Evolutionary conservation across 2,113 vertebrate genomes (phyloP).

Genomic region (Paraplagusia blochii): DNA sequence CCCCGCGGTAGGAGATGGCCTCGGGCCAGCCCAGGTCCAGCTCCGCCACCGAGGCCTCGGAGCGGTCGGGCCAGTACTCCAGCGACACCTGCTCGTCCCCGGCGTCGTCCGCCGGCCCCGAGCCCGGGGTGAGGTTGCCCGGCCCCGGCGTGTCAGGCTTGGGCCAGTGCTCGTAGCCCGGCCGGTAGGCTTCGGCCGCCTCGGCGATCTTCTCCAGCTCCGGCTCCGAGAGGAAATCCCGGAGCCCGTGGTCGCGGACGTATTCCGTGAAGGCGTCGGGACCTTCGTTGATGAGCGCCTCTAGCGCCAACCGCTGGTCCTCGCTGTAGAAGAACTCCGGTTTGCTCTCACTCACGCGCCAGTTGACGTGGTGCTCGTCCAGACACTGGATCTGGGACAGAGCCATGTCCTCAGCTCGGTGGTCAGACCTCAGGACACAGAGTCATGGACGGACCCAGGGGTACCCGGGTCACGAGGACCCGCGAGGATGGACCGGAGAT

Average conservation of each 20-base stretch:
- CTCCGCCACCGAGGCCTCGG: slow-evolving; percentile 87
- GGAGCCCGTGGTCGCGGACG: slow-evolving; percentile 76
- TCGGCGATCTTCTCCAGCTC: slow-evolving; percentile 80
- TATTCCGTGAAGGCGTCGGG: slow-evolving; percentile 81
- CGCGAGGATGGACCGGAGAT: neutral
- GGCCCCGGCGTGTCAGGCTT: slow-evolving; percentile 39
- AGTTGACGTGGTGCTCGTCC: slow-evolving; percentile 93
- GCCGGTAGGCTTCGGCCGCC: slow-evolving; percentile 82
- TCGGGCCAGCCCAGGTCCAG: slow-evolving; percentile 97
- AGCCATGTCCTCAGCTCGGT: slow-evolving; percentile 75
- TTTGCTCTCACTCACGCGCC: slow-evolving; percentile 89
- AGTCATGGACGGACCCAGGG: slow-evolving; percentile 34
- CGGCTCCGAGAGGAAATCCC: slow-evolving; percentile 88
- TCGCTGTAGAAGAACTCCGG: slow-evolving; percentile 97
- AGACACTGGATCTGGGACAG: slow-evolving; percentile 94
- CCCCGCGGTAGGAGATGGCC: slow-evolving; percentile 85
- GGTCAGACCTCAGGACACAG: slow-evolving; percentile 12
- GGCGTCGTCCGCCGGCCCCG: slow-evolving; percentile 36
- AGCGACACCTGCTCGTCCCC: slow-evolving; percentile 80
- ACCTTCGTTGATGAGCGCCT: slow-evolving; percentile 77
- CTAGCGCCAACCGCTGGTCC: slow-evolving; percentile 89
- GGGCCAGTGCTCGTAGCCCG: slow-evolving; percentile 77
- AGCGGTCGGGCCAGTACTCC: slow-evolving; percentile 94
- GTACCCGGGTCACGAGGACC: slow-evolving; percentile 8
- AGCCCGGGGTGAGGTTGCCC: slow-evolving; percentile 49